Evolutionary conservation across 2,888 invertebrate genomes (phyloP).

Genomic region (Sarcophaga rosellei): DNA sequence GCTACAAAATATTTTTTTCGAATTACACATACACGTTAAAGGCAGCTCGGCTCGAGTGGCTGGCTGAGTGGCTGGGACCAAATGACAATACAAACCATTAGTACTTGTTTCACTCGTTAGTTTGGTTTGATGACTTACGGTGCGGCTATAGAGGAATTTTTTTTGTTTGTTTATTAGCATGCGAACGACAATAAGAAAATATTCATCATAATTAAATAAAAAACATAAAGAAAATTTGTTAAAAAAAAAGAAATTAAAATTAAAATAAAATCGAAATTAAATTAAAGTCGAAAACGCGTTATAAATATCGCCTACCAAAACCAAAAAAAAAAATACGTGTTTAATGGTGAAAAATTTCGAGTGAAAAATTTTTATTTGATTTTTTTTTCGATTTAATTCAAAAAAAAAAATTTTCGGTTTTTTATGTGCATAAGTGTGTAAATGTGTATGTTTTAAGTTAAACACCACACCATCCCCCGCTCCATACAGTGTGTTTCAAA

Average conservation of each 20-base stretch:
- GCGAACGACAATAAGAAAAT: slow-evolving; percentile 50
- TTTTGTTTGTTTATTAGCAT: slow-evolving; percentile 43
- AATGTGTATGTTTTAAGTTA: not conserved
- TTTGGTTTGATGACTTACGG: slow-evolving; percentile 68
- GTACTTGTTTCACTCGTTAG: slow-evolving; percentile 68
- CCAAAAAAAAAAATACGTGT: not conserved
- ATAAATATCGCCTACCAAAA: not conserved
- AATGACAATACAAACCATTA: slow-evolving; percentile 59
- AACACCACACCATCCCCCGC: not conserved
- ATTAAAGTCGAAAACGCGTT: slow-evolving; percentile 2
- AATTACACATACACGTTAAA: not conserved
- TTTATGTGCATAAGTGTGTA: not conserved
- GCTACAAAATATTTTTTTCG: slow-evolving; percentile 1
- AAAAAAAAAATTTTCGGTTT: not conserved
- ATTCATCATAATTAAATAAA: slow-evolving; percentile 16
- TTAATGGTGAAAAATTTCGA: not conserved
- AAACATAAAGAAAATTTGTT: slow-evolving; percentile 13
- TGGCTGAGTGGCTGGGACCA: slow-evolving; percentile 58
- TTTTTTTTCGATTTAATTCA: not conserved
- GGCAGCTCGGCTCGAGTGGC: slow-evolving; percentile 5
- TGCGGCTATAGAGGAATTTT: slow-evolving; percentile 57
- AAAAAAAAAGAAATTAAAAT: not conserved
- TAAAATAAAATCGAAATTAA: slow-evolving; percentile 1
- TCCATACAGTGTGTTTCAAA: not conserved
- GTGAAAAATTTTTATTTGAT: slow-evolving; percentile 1